Evolutionary conservation across 2,888 invertebrate species (phyloP).

Genomic region (Platycnemis pennipes): DNA sequence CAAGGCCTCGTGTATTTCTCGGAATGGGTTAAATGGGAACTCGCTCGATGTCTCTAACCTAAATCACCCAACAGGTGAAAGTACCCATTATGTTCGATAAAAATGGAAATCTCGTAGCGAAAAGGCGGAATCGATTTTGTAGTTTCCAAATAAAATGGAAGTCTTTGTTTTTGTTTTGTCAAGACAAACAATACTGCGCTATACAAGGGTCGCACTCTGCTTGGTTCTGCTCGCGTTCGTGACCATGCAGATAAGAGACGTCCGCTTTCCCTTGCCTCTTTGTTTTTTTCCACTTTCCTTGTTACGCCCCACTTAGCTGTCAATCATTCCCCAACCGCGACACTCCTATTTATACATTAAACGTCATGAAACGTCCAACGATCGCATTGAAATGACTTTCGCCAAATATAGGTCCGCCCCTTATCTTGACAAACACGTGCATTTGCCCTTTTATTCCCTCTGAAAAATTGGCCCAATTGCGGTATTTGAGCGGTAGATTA

Average conservation of each 20-base stretch:
- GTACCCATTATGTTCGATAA: background rate
- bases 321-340: conserved; percentile 36
- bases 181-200: background rate
- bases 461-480: background rate
- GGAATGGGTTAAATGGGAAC: background rate
- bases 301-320: conserved; percentile 28
- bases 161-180: background rate
- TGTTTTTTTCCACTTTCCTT: conserved; percentile 38
- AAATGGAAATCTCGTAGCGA: background rate
- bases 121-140: background rate
- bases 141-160: background rate
- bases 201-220: background rate
- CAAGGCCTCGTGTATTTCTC: background rate
- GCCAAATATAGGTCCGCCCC: background rate
- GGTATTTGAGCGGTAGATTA: background rate
- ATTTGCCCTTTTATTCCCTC: background rate
- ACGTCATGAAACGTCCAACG: conserved; percentile 40
- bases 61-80: conserved; percentile 12
- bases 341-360: conserved; percentile 42
- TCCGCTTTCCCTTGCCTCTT: background rate
- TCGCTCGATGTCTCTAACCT: background rate
- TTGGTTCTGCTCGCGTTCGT: background rate
- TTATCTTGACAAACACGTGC: conserved; percentile 3
- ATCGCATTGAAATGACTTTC: conserved; percentile 33
- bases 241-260: conserved; percentile 32